Evolutionary conservation across 2,113 vertebrate species (phyloP).

Genomic region (Tenebrosternarchus preto): DNA sequence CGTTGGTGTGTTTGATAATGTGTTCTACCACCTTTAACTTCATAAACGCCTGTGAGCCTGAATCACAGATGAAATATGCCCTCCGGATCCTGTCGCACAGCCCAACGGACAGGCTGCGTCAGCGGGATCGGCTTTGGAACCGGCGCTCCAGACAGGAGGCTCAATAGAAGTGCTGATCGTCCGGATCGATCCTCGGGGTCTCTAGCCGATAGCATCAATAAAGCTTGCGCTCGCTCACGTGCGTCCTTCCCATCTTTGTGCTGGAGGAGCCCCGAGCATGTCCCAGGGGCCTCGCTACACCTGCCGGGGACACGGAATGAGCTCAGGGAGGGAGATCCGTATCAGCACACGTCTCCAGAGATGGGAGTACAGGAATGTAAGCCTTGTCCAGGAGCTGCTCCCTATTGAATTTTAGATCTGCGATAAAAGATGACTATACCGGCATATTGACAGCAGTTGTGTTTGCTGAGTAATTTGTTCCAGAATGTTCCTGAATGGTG

Average conservation of each 20-base stretch:
- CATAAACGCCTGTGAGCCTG: not conserved
- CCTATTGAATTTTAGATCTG: not conserved
- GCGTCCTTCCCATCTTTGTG: constrained; percentile 67
- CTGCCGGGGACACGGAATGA: constrained; percentile 22
- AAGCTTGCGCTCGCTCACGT: constrained; percentile 69
- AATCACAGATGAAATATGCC: not conserved
- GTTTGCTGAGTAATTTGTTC: not conserved
- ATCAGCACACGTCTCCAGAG: constrained; percentile 6
- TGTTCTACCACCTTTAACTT: not conserved
- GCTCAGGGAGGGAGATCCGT: not conserved
- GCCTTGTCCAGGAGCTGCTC: not conserved
- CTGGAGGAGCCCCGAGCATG: constrained; percentile 54
- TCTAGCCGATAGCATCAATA: constrained; percentile 75
- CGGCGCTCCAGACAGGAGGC: constrained; percentile 56
- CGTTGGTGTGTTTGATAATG: not conserved
- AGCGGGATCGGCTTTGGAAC: constrained; percentile 61
- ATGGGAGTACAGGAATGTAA: constrained; percentile 22
- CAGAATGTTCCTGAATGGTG: not conserved
- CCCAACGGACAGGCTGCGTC: not conserved
- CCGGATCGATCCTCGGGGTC: constrained; percentile 68
- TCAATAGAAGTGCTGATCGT: constrained; percentile 74
- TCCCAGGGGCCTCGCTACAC: constrained; percentile 53
- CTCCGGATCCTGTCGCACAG: not conserved
- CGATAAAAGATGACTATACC: not conserved
- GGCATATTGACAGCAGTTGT: not conserved